phyloP scores from a whole-genome alignment of 2,888 invertebrate species.

The Sarcophaga variegata region DNA sequence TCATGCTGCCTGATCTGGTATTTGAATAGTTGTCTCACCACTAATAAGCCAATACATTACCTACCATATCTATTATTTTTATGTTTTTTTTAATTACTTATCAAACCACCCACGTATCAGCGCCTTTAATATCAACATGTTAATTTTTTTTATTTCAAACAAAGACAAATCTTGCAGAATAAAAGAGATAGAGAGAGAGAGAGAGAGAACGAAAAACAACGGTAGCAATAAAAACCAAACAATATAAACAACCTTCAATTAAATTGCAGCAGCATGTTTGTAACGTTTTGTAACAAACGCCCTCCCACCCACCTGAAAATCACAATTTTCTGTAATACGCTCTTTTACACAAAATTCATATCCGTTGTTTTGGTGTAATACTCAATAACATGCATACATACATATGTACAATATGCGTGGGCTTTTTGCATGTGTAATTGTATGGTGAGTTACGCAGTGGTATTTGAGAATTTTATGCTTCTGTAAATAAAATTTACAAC shows the following conservation, averaged over 20 bases:
- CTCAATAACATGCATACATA: not conserved
- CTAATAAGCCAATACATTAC: too few species aligned
- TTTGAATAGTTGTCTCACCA: too few species aligned
- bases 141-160: slow-evolving; percentile 6
- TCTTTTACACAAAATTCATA: not conserved
- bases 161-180: not conserved
- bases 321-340: not conserved
- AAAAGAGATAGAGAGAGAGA: too few species aligned
- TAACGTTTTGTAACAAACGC: too few species aligned
- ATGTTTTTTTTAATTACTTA: not conserved
- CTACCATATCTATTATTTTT: too few species aligned
- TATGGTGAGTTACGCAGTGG: not conserved
- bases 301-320: not conserved
- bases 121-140: slow-evolving; percentile 23
- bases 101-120: not conserved
- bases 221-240: slow-evolving; percentile 14
- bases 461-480: slow-evolving; percentile 42
- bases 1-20: too few species aligned
- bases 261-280: slow-evolving; percentile 46
- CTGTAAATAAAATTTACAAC: slow-evolving; percentile 66
- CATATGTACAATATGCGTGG: not conserved
- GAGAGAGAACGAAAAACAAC: not conserved
- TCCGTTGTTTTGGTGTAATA: not conserved
- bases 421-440: not conserved
- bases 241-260: slow-evolving; percentile 54